Evolutionary conservation across 1,140 invertebrate genomes (phyloP).

Genomic region (Lutraria rhynchaena): DNA sequence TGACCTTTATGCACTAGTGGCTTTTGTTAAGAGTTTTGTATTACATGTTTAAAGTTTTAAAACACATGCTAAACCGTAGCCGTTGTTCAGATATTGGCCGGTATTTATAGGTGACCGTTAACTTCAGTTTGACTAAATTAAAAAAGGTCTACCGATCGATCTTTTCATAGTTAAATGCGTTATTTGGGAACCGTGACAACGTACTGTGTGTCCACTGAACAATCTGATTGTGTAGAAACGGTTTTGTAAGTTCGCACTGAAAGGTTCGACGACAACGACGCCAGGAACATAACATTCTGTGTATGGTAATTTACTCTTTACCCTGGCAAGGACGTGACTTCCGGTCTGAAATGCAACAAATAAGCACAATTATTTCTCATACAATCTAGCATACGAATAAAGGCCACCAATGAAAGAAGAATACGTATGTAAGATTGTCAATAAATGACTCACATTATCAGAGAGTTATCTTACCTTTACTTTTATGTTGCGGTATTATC

Average conservation of each 20-base stretch:
- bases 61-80: too few relatives aligned
- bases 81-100: too few relatives aligned
- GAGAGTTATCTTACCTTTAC: not conserved
- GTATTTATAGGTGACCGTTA: too few relatives aligned
- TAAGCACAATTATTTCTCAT: not conserved
- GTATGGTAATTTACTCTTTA: not conserved
- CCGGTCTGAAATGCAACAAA: not conserved
- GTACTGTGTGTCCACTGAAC: not conserved
- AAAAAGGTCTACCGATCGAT: too few relatives aligned
- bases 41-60: too few relatives aligned
- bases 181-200: too few relatives aligned
- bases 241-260: not conserved
- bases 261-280: not conserved
- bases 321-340: not conserved
- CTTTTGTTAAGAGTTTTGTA: too few relatives aligned
- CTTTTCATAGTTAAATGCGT: too few relatives aligned
- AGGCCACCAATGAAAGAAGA: not conserved
- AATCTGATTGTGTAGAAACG: not conserved
- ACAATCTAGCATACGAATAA: not conserved
- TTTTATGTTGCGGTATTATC: not conserved
- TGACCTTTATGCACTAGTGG: too few relatives aligned
- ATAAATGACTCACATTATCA: not conserved
- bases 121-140: too few relatives aligned
- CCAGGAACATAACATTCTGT: slow-evolving; percentile 5
- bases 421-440: not conserved